Evolutionary conservation across 2,888 invertebrate genomes (phyloP), one percentile per base, ranked within the genome.

Genomic region (Ethmia dodecea): DNA sequence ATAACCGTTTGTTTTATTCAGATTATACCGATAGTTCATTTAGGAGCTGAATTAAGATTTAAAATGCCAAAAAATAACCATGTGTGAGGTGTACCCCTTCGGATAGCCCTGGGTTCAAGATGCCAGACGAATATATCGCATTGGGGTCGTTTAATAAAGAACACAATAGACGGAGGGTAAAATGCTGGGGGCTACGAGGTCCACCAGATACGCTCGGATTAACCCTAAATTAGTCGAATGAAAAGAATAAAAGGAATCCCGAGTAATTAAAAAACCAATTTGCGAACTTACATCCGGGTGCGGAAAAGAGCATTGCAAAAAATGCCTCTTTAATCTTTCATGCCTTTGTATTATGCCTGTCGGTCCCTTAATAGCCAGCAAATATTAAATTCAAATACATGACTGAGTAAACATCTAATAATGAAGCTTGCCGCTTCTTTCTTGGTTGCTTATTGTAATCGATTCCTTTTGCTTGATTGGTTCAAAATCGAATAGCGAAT

Each of bases 261-360:
- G 55, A 55, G 61, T 73, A 75, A 76, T 76, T 76, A 76, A 76
- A 75, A 75, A 75, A 65, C 55, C 64, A 73, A 75, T 72, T 75
- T 73, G 38, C 42, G 33, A 31, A 18, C 30, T n/a, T 35, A 35
- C 37, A 33, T 31, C 31, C 36, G 38, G 24, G 31, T 13, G n/a
- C 28, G 11, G 20, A 38, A 30, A 34, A 31, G 31, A 28, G 28
- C 31, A 34, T 34, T 32, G 31, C 9, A 26, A 30, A 29, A 18
- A n/a, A n/a, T n/a, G n/a, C n/a, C n/a, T 9, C 11, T 33, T 25
- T 33, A 33, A 31, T 22, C 22, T n/a, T 22, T 31, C 15, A 13
- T 27, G 14, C 15, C 9, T 9, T n/a, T n/a, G n/a, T n/a, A n/a
- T n/a, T n/a, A n/a, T n/a, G n/a, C n/a, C n/a, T n/a, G n/a, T n/a